Evolutionary conservation across 2,113 vertebrate genomes (phyloP), one percentile per base, ranked within the genome.

Genomic region (Lycocorax pyrrhopterus): DNA sequence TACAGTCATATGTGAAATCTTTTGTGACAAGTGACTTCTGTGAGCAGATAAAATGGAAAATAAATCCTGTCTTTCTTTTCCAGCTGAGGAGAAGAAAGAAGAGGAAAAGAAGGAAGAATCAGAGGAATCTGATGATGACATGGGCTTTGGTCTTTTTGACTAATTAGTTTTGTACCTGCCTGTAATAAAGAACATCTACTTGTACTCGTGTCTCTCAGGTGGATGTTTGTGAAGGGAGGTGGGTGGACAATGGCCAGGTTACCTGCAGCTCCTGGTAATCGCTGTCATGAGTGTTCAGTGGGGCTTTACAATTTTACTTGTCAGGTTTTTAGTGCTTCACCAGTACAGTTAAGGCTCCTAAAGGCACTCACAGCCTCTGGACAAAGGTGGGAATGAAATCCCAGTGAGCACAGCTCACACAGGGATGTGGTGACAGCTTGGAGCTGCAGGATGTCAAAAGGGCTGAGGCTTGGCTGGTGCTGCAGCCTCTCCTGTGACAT

Each of bases 71-170:
- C 16, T 32, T 60, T 72, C 7, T 66, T 53, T 97, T 97, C 16
- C 95, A 99, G 99, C 98, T 73, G 99, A 99, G 90, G 99, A 99
- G 92, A 99, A 99, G 98, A 99, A 99, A 97, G 99, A 99, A 92
- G 99, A 99, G 73, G 99, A 99, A 92, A 99, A 99, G 98, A 99
- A 99, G 79, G 99, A 99, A 81, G 99, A 99, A 95, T 99, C 99
- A 0, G 99, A 99, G 94, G 99, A 99, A 96, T 99, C 99, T 14
- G 99, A 99, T 30, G 99, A 99, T n/a, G 99, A 99, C 97, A 99
- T 99, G 99, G 99, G 99, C 96, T 99, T 99, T 93, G 99, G 99
- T 98, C 99, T 99, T 94, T 99, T 99, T 92, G 99, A 99, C 97
- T 99, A 99, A 97, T 16, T 10, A 93, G 32, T 98, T 97, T 96